Conservation (phyloP, 92 coral and sea anemone genomes). For the Epizoanthus illoricatus region DNA sequence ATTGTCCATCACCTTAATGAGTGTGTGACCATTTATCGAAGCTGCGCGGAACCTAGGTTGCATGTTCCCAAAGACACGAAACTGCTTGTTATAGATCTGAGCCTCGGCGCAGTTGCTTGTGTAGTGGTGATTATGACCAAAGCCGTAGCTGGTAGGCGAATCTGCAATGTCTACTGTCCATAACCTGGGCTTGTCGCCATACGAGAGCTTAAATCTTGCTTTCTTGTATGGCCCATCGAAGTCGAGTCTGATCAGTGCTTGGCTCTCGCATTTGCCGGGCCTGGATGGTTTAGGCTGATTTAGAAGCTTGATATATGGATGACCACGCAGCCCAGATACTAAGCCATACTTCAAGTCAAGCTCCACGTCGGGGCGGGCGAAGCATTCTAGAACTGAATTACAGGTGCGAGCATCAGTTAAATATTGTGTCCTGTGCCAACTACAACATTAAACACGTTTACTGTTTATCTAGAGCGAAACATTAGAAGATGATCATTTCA, state of each 20-base stretch:
- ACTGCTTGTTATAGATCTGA: slow-evolving; percentile 80
- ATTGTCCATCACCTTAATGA: slow-evolving; percentile 67
- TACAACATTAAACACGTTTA: neutral
- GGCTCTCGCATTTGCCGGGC: slow-evolving; percentile 69
- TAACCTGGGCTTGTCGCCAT: slow-evolving; percentile 74
- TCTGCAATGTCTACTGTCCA: slow-evolving; percentile 85
- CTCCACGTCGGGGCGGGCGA: slow-evolving; percentile 58
- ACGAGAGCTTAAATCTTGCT: slow-evolving; percentile 73
- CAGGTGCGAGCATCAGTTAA: neutral
- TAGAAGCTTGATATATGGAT: slow-evolving; percentile 54
- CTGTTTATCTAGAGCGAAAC: slow-evolving; percentile 19
- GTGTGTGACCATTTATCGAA: slow-evolving; percentile 71
- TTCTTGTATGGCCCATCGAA: slow-evolving; percentile 84
- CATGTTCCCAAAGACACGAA: slow-evolving; percentile 82
- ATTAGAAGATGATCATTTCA: slow-evolving; percentile 4
- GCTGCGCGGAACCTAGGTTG: slow-evolving; percentile 63
- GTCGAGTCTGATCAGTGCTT: slow-evolving; percentile 73
- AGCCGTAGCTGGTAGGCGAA: slow-evolving; percentile 82
- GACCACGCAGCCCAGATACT: slow-evolving; percentile 35
- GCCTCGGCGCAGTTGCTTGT: slow-evolving; percentile 87
- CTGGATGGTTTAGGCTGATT: slow-evolving; percentile 44
- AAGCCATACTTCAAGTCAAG: slow-evolving; percentile 63
- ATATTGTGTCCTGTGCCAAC: slow-evolving; percentile 2
- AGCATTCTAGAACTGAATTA: slow-evolving; percentile 61
- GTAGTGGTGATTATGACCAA: slow-evolving; percentile 78